These are phyloP conservation scores for Oppia nitens DNA, from an alignment of 1,140 invertebrate genomes.

Conservation along the genomic window DNA sequence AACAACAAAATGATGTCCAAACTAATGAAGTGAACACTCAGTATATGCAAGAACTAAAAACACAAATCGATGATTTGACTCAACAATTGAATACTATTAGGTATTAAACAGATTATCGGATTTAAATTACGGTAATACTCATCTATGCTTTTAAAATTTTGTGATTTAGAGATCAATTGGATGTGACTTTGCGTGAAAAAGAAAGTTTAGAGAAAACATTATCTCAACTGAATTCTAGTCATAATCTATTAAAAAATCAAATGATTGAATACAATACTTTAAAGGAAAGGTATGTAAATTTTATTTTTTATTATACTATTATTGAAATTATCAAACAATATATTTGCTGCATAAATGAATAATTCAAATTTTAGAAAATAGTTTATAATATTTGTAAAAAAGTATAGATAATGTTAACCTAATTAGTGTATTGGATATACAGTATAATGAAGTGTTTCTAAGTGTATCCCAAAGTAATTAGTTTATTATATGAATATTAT, in stretches of 20 bases:
- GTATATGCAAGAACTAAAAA: slow-evolving; percentile 2
- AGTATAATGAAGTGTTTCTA: no score
- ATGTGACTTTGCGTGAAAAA: not conserved
- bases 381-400: no score
- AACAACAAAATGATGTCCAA: slow-evolving; percentile 8
- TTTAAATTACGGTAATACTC: not conserved
- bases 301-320: no score
- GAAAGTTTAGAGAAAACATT: not conserved
- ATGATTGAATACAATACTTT: not conserved
- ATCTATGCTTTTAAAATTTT: no score
- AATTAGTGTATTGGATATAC: no score
- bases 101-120: not conserved
- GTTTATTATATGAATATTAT: no score
- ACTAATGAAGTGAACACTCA: slow-evolving; percentile 2
- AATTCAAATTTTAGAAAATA: no score
- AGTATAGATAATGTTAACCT: no score
- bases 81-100: not conserved
- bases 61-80: not conserved
- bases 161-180: not conserved
- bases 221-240: not conserved
- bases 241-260: not conserved
- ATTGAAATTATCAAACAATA: no score
- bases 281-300: not conserved
- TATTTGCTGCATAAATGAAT: no score
- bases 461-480: no score